Base-by-base conservation (phyloP, 2,113 vertebrate genomes). In the Aptenodytes forsteri region DNA sequence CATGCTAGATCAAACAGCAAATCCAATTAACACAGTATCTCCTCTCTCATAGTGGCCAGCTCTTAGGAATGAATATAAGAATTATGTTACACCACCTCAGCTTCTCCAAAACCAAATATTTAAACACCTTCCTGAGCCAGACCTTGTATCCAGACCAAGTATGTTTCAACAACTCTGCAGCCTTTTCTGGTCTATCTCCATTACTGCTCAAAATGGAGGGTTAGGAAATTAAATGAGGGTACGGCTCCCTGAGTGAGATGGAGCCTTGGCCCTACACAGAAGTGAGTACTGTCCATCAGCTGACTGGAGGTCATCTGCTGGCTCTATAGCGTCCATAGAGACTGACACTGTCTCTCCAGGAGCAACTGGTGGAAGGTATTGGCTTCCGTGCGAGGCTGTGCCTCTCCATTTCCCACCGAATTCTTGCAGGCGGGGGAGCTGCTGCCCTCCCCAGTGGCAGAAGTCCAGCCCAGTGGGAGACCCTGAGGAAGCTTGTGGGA, bases 1-100 rank as follows among this genome's bases (percentile, higher is more conserved):
- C 70, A 67, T 44, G 70, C 80, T 90, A 93, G 73, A 93, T 95
- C 89, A 95, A 95, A 93, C 78, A 93, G 66, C 52, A 97, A 95
- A 97, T 82, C 84, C 81, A 94, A 83, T 79, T 93, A 94, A 79
- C 89, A 75, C 87, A 87, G 64, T 47, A 89, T 91, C 73, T 71
- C 32, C 59, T 91, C 81, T 87, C 52, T 96, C 69, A 52, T 26
- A 72, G 81, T 67, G 91, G 42, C 52, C 65, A 87, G 73, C 40
- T 91, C 66, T 79, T 83, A 44, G 78, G 38, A 83, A 89, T 65
- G 16, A 21, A 70, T 75, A 34, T 32, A 36, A 93, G 73, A 93
- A 85, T 89, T 86, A 56, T 4, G 40, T 59, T 82, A 80, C 10
- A 4, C 47, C 25, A 75, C 65, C 61, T 69, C 61, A 42, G 21